Base-by-base conservation (phyloP, 2,888 invertebrate species). In the Agonopterix alstromeriana region DNA sequence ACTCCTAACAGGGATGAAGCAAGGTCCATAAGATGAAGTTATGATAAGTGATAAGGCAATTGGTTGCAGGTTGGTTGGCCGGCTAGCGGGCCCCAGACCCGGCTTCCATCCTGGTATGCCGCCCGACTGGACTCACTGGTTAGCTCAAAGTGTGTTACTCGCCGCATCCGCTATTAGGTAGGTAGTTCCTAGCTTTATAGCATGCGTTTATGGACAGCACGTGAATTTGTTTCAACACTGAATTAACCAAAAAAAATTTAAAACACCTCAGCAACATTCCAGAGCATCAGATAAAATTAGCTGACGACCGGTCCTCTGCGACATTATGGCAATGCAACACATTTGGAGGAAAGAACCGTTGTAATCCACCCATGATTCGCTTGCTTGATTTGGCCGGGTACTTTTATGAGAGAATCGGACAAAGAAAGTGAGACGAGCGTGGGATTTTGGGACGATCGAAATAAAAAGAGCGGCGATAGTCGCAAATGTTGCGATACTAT, bases 381-480 rank as follows among this genome's bases (percentile, higher is more conserved):
- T 73, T 73, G 63, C 71, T 68, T 58, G 57, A 73, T 74, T 76
- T 73, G 76, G 70, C 62, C 54, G 47, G 10, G 35, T 8, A 14
- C 8, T 36, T 35, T 44, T 10, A 11, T 14, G 3, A 61, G 53
- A 58, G 58, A 60, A 63, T 64, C 55, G 59, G 59, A 61, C 60
- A 65, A 73, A 65, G 74, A 80, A 82, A 79, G 76, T 76, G 66
- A 72, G 65, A 60, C 70, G 60, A 70, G 69, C 80, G 81, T 81
- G 80, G 77, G 82, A 77, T 71, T 68, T 62, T 62, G 65, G 62
- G 67, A 67, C 64, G 67, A 73, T 76, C 70, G 56, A 61, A 70
- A 70, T 63, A 58, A 67, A 61, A 67, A 38, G 38, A n/a, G 72
- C 64, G 57, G 45, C 49, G 57, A 65, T 62, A 57, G 54, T 27